Percentiles rank a stretch among this genome's conserved stretches.
phyloP scores from a whole-genome alignment of 2,888 invertebrate species.

The Brachypalpus laphriformis region DNA sequence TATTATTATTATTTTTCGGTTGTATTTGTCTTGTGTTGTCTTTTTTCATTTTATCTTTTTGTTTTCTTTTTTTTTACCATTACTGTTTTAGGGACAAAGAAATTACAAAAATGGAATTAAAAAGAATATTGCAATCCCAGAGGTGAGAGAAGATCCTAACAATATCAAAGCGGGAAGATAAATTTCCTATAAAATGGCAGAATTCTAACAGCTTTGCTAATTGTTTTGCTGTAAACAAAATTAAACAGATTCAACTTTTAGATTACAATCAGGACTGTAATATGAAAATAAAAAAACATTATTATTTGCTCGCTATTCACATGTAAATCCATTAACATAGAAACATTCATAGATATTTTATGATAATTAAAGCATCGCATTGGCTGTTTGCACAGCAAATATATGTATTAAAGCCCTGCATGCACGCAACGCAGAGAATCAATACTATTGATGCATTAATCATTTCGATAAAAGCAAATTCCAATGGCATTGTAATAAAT shows the following conservation, averaged over 20 bases:
- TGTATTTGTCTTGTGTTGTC: constrained; percentile 74
- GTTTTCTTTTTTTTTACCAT: constrained; percentile 75
- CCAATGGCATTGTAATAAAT: neutral
- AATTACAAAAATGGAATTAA: constrained; percentile 80
- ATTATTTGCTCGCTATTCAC: constrained; percentile 15
- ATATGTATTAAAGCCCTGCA: constrained; percentile 30
- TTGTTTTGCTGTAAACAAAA: neutral
- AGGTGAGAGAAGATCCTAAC: constrained; percentile 80
- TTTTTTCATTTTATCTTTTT: constrained; percentile 74
- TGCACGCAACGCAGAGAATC: constrained; percentile 25
- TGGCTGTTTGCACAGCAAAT: constrained; percentile 9
- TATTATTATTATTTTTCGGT: constrained; percentile 61
- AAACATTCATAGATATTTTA: constrained; percentile 9
- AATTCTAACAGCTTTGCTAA: constrained; percentile 69
- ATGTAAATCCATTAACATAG: constrained; percentile 58
- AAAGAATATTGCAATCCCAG: constrained; percentile 81
- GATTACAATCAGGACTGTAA: neutral
- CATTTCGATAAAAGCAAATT: constrained; percentile 1
- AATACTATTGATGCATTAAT: neutral
- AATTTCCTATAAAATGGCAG: neutral
- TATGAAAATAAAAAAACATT: too few relatives aligned
- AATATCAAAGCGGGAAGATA: neutral
- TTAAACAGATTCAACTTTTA: neutral
- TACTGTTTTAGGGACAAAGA: constrained; percentile 80
- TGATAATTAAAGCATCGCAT: neutral